Conservation (phyloP, 2,797 vertebrate genomes). For the Peromyscus eremicus region DNA sequence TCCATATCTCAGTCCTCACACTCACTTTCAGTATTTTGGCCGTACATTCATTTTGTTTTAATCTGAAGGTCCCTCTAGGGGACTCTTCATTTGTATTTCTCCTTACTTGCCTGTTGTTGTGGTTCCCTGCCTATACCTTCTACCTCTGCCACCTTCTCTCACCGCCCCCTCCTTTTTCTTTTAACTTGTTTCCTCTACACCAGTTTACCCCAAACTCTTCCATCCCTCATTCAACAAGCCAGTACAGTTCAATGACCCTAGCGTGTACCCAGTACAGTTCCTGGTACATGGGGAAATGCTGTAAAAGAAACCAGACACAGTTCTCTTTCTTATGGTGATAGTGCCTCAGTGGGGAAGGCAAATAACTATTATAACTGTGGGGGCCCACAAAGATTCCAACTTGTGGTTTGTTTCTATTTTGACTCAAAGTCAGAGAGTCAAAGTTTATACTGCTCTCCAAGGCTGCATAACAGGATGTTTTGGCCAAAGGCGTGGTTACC, state of each 20-base stretch:
- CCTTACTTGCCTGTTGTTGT: neutral
- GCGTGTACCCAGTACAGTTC: accelerated
- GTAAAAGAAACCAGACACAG: neutral
- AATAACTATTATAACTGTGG: no score
- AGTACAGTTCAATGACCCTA: accelerated
- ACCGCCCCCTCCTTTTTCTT: neutral
- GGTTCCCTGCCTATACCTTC: neutral
- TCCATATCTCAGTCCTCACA: accelerated
- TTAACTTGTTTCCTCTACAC: neutral
- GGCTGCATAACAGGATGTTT: no score
- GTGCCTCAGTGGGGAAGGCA: neutral
- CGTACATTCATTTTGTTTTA: neutral
- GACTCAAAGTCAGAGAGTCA: no score
- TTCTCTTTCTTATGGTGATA: neutral
- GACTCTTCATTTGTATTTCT: no score
- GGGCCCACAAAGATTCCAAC: no score
- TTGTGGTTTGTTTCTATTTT: no score
- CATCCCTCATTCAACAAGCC: neutral
- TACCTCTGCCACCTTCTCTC: neutral
- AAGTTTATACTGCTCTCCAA: no score
- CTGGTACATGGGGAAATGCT: neutral
- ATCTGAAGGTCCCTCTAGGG: accelerated
- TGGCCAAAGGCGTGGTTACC: no score
- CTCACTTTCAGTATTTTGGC: neutral
- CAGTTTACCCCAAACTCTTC: neutral